phyloP scores from a whole-genome alignment of 1,140 invertebrate genomes.

The Drosophila quadrilineata region DNA sequence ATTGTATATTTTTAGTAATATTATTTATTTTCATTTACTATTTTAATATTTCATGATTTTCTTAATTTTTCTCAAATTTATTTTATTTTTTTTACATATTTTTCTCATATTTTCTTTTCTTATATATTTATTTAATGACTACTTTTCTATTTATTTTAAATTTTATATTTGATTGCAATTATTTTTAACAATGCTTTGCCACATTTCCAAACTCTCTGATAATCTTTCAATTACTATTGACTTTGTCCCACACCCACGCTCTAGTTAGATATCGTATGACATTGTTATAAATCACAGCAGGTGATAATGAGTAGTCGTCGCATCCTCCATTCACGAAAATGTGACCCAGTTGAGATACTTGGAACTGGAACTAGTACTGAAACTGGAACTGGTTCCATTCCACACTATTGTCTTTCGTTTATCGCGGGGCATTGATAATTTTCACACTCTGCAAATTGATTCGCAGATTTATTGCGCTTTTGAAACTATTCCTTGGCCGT shows the following conservation, averaged over 20 bases:
- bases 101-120: no score
- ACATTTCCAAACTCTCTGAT: background rate
- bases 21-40: no score
- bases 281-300: background rate
- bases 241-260: constrained; percentile 7
- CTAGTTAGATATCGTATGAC: background rate
- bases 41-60: no score
- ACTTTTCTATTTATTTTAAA: no score
- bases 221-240: background rate
- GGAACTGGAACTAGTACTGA: no score
- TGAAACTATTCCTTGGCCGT: constrained; percentile 21
- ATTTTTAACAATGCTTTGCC: background rate
- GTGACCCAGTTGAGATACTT: constrained; percentile 52
- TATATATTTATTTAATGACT: no score
- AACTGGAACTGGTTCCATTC: no score
- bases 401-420: constrained; percentile 11
- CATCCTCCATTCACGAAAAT: constrained; percentile 27
- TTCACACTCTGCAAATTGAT: constrained; percentile 63
- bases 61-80: no score
- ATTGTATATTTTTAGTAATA: no score
- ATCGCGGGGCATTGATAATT: constrained; percentile 48
- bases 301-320: constrained; percentile 9
- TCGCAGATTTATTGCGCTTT: constrained; percentile 58
- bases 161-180: background rate
- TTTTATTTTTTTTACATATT: no score